Evolutionary conservation across 2,797 vertebrate genomes (phyloP).

Genomic region (Acanthurus leucopareius): DNA sequence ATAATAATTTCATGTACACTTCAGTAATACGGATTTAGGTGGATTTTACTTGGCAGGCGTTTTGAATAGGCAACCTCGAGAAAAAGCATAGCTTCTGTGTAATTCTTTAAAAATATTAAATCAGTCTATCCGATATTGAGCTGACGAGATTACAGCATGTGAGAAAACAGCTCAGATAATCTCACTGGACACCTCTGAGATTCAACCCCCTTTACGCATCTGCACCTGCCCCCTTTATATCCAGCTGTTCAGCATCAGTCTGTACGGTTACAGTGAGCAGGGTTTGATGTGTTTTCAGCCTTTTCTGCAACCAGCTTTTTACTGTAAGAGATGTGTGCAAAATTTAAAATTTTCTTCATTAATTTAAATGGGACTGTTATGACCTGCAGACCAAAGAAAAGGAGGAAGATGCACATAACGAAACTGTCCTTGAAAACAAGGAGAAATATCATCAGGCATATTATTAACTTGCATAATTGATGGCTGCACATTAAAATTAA

Average conservation of each 20-base stretch:
- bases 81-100: slow-evolving; percentile 12
- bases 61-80: slow-evolving; percentile 20
- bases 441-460: background rate
- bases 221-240: slow-evolving; percentile 8
- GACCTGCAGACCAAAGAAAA: too few species aligned
- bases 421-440: background rate
- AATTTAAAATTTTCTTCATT: too few species aligned
- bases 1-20: slow-evolving; percentile 35
- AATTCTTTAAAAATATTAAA: slow-evolving; percentile 27
- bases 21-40: slow-evolving; percentile 34
- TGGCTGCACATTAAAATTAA: background rate
- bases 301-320: background rate
- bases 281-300: background rate
- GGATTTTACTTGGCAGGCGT: slow-evolving; percentile 47
- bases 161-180: slow-evolving; percentile 29
- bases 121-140: slow-evolving; percentile 3
- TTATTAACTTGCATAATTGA: background rate
- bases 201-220: slow-evolving; percentile 19
- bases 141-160: too few species aligned
- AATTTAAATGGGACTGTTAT: too few species aligned
- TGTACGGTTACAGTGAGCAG: background rate
- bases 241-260: slow-evolving; percentile 35
- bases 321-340: too few species aligned
- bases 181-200: slow-evolving; percentile 26
- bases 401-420: background rate